Conservation (phyloP, 2,113 vertebrate species). For the Burhinus bistriatus region DNA sequence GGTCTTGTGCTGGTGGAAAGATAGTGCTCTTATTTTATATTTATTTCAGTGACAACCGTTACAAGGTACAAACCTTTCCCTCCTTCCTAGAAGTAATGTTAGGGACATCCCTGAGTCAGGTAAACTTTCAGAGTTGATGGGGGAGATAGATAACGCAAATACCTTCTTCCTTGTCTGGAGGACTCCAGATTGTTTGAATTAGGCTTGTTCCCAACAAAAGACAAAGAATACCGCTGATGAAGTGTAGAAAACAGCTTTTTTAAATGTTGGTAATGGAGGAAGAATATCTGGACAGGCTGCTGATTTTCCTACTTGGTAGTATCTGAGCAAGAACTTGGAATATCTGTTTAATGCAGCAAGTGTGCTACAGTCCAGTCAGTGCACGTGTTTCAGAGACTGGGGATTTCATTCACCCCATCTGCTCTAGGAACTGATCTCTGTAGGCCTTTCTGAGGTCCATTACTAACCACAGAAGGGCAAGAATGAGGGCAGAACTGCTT, state of each 20-base stretch:
- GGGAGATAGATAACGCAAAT: rapidly evolving
- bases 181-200: not conserved
- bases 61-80: not conserved
- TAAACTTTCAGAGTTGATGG: not conserved
- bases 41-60: not conserved
- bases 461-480: not conserved
- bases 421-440: not conserved
- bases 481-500: not conserved
- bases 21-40: not conserved
- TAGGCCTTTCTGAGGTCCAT: not conserved
- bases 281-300: not conserved
- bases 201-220: not conserved
- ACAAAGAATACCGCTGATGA: not conserved
- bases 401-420: not conserved
- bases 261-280: not conserved
- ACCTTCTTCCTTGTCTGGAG: not conserved
- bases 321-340: not conserved
- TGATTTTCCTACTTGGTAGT: not conserved
- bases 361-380: not conserved
- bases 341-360: not conserved
- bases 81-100: not conserved
- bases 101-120: not conserved
- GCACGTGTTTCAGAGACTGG: rapidly evolving
- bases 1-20: not conserved
- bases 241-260: not conserved